Evolutionary conservation across 2,797 vertebrate genomes (phyloP).

Genomic region (Microctenopoma steveboyesi): DNA sequence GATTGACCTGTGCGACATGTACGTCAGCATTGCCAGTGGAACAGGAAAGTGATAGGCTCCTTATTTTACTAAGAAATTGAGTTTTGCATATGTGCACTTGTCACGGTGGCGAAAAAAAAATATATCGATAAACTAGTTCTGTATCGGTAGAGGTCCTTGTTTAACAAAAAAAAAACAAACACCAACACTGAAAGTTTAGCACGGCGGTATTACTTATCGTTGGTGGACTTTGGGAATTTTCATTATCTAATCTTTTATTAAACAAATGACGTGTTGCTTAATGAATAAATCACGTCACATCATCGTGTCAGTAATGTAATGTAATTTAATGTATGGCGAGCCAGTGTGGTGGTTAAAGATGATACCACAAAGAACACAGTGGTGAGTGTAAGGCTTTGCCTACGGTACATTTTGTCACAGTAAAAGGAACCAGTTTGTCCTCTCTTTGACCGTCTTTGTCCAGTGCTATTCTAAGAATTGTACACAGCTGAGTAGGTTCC

Average conservation of each 20-base stretch:
- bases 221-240: conserved; percentile 68
- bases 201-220: conserved; percentile 46
- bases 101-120: background rate
- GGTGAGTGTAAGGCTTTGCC: conserved; percentile 13
- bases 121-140: background rate
- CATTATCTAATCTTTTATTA: conserved; percentile 68
- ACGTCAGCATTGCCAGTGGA: background rate
- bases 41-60: background rate
- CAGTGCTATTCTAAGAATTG: conserved; percentile 62
- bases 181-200: background rate
- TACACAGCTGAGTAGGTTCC: conserved; percentile 52
- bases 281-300: conserved; percentile 14
- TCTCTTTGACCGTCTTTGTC: conserved; percentile 29
- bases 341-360: background rate
- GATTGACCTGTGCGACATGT: background rate
- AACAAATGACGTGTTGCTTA: conserved; percentile 8
- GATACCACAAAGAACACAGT: conserved; percentile 7
- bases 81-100: conserved; percentile 1
- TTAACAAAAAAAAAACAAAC: background rate
- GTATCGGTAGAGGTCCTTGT: too few relatives aligned
- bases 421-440: conserved; percentile 33
- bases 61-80: conserved; percentile 11
- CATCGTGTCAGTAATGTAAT: conserved; percentile 15
- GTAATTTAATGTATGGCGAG: background rate
- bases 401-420: conserved; percentile 18